Evolutionary conservation across 2,113 vertebrate genomes (phyloP).

Genomic region (Sinocyclocheilus anophthalmus): DNA sequence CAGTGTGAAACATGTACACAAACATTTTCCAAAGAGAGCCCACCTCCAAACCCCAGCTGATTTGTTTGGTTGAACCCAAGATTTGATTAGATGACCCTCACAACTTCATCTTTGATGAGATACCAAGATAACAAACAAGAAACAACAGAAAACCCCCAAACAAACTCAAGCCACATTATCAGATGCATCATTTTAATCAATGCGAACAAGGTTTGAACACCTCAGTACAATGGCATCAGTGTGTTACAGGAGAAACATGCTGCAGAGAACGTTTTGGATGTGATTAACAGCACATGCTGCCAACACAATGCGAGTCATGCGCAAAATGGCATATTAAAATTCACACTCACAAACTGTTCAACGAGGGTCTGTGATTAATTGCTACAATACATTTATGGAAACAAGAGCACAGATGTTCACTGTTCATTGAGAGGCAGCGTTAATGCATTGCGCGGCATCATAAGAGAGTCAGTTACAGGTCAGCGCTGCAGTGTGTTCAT

Average conservation of each 20-base stretch:
- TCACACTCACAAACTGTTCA: conserved; percentile 37
- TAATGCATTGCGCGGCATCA: conserved; percentile 28
- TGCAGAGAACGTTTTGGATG: conserved; percentile 8
- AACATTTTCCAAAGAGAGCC: background rate
- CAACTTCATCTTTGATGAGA: background rate
- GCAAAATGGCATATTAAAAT: conserved; percentile 39
- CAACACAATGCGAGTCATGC: conserved; percentile 41
- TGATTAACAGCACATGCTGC: conserved; percentile 49
- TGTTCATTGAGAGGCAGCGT: conserved; percentile 39
- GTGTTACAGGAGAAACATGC: conserved; percentile 4
- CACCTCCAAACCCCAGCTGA: background rate
- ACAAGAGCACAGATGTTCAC: conserved; percentile 38
- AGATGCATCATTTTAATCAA: conserved; percentile 25
- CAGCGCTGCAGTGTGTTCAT: background rate
- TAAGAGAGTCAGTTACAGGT: conserved; percentile 30
- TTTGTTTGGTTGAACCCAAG: conserved; percentile 8
- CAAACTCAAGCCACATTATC: conserved; percentile 31
- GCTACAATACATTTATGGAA: conserved; percentile 34
- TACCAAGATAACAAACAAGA: conserved; percentile 11
- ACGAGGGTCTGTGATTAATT: conserved; percentile 47
- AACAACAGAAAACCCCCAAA: background rate
- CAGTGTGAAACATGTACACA: background rate
- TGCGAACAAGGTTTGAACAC: conserved; percentile 26
- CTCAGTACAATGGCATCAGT: conserved; percentile 43
- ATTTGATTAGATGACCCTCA: background rate